phyloP scores from a whole-genome alignment of 2,888 invertebrate species.

The Branchinecta sandiegonensis region DNA sequence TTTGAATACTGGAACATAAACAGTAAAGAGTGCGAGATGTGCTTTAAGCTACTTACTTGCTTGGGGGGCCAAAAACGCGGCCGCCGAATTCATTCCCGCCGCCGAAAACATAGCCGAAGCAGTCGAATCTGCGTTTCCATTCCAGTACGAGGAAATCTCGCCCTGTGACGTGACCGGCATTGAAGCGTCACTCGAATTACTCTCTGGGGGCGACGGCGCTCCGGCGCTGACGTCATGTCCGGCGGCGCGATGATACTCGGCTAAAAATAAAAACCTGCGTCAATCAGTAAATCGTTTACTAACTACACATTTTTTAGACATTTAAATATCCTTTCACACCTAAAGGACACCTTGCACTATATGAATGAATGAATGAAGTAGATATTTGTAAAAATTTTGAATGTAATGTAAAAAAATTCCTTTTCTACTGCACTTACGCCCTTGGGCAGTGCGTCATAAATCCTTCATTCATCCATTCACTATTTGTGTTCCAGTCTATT shows the following conservation, averaged over 20 bases:
- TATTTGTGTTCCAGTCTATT: too few relatives aligned
- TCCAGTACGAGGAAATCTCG: background rate
- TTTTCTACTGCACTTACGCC: too few relatives aligned
- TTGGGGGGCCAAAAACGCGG: slow-evolving; percentile 3
- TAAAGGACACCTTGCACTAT: too few relatives aligned
- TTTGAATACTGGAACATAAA: too few relatives aligned
- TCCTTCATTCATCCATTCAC: too few relatives aligned
- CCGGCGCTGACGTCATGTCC: background rate
- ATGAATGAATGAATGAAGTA: too few relatives aligned
- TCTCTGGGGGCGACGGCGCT: slow-evolving; percentile 7
- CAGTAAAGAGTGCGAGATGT: too few relatives aligned
- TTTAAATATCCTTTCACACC: too few relatives aligned
- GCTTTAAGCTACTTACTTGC: background rate
- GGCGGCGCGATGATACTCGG: background rate
- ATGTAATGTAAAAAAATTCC: too few relatives aligned
- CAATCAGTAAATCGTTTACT: background rate
- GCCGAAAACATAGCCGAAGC: slow-evolving; percentile 13
- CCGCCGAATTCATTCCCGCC: slow-evolving; percentile 17
- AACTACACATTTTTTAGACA: too few relatives aligned
- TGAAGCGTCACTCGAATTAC: slow-evolving; percentile 13
- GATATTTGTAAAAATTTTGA: too few relatives aligned
- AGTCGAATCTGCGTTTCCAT: background rate
- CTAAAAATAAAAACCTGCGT: slow-evolving; percentile 12
- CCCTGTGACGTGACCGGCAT: slow-evolving; percentile 6
- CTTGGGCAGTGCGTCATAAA: too few relatives aligned